Conservation (phyloP, 2,797 vertebrate genomes). For the Gymnoscopelus microlampas region DNA sequence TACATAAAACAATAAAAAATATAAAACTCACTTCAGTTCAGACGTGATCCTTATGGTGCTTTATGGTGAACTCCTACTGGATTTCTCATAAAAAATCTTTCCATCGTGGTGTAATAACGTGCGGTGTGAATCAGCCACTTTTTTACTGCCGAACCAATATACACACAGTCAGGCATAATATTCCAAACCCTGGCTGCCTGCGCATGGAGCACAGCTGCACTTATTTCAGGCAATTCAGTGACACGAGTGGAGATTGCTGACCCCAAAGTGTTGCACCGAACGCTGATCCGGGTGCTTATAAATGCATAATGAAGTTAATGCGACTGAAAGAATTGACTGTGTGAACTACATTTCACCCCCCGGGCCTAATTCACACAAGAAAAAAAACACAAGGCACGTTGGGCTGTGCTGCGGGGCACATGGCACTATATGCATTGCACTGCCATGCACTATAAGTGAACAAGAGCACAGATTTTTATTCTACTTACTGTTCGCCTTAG, state of each 20-base stretch:
- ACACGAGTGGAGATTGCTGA: constrained; percentile 40
- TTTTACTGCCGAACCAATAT: constrained; percentile 26
- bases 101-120: constrained; percentile 21
- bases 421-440: not conserved
- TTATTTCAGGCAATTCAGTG: constrained; percentile 27
- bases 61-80: constrained; percentile 28
- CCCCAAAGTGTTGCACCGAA: constrained; percentile 49
- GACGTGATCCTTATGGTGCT: constrained; percentile 8
- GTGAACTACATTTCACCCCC: constrained; percentile 38
- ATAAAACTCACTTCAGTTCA: not conserved
- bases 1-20: not conserved
- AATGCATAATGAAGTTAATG: constrained; percentile 21
- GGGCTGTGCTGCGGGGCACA: not conserved
- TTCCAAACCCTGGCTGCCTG: too few species aligned
- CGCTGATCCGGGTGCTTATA: constrained; percentile 24
- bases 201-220: constrained; percentile 3
- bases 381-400: not conserved
- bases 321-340: constrained; percentile 43
- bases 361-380: not conserved
- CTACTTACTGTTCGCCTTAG: too few species aligned
- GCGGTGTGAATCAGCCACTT: constrained; percentile 33
- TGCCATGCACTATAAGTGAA: too few species aligned
- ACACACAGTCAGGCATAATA: not conserved
- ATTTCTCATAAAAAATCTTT: constrained; percentile 27
- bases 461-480: too few species aligned